phyloP scores from a whole-genome alignment of 37 sponge, comb jelly and placozoan genomes.

The Axinella damicornis region DNA sequence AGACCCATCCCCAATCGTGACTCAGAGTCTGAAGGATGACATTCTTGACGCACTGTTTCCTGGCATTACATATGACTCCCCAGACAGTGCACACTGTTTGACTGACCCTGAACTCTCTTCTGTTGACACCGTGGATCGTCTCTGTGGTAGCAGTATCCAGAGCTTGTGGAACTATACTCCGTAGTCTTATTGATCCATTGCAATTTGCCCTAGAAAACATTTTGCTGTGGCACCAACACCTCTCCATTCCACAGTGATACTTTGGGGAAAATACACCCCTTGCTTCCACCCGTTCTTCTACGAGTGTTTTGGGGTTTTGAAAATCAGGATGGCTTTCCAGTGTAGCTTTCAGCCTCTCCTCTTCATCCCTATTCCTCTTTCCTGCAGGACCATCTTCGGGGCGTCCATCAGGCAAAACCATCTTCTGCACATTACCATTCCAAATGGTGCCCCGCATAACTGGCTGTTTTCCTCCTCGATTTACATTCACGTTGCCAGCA shows the following conservation, averaged over 20 bases:
- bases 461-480: constrained; percentile 53
- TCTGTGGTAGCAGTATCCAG: constrained; percentile 36
- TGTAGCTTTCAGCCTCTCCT: constrained; percentile 30
- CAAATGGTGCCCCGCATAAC: constrained; percentile 54
- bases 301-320: neutral
- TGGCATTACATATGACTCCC: too few species aligned
- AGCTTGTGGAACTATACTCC: constrained; percentile 44
- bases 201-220: constrained; percentile 33
- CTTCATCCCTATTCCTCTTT: constrained; percentile 40
- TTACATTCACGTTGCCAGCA: constrained; percentile 52
- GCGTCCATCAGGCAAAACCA: constrained; percentile 23
- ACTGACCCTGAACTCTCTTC: too few species aligned
- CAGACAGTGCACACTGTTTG: too few species aligned
- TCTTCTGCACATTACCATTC: constrained; percentile 26
- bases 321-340: constrained; percentile 37
- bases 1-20: too few species aligned
- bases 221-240: constrained; percentile 52
- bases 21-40: too few species aligned
- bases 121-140: constrained; percentile 16
- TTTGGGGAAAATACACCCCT: too few species aligned
- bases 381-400: constrained; percentile 33
- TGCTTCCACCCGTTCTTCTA: constrained; percentile 31
- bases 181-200: constrained; percentile 54
- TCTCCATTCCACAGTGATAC: constrained; percentile 61
- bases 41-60: too few species aligned